Percentiles rank a stretch among this genome's conserved stretches.
Evolutionary conservation across 2,797 vertebrate genomes (phyloP).

Genomic region (Lagodon rhomboides): DNA sequence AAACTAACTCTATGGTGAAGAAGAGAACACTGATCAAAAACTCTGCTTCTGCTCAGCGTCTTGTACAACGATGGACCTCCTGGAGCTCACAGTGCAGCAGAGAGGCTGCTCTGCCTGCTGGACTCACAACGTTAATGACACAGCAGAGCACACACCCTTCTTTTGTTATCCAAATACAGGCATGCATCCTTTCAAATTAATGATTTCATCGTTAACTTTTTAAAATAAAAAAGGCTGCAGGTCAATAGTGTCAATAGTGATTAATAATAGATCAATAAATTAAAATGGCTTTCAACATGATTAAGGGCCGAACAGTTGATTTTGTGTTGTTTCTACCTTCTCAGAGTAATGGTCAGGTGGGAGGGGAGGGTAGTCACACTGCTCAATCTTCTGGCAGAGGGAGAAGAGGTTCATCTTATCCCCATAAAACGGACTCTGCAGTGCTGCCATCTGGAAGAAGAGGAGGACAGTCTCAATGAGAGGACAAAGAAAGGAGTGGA

Average conservation of each 20-base stretch:
- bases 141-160: too few species aligned
- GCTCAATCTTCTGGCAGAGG: slow-evolving; percentile 97
- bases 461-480: neutral
- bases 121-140: too few species aligned
- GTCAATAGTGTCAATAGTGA: neutral
- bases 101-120: too few species aligned
- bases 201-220: too few species aligned
- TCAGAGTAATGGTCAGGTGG: slow-evolving; percentile 96
- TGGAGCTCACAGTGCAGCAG: too few species aligned
- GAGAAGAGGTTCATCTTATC: slow-evolving; percentile 98
- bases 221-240: too few species aligned
- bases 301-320: neutral
- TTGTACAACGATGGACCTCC: too few species aligned
- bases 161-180: too few species aligned
- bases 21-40: too few species aligned
- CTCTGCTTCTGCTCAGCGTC: too few species aligned
- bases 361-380: slow-evolving; percentile 96
- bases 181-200: too few species aligned
- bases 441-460: slow-evolving; percentile 91
- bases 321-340: slow-evolving; percentile 84
- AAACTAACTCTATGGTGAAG: too few species aligned
- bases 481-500: neutral
- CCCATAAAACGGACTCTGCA: slow-evolving; percentile 97
- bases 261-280: neutral
- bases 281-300: neutral